Percentiles rank a stretch among this genome's conserved stretches.
These are phyloP conservation scores for Oxystoma pomonae DNA, from an alignment of 2,888 invertebrate genomes.

Conservation along the genomic window DNA sequence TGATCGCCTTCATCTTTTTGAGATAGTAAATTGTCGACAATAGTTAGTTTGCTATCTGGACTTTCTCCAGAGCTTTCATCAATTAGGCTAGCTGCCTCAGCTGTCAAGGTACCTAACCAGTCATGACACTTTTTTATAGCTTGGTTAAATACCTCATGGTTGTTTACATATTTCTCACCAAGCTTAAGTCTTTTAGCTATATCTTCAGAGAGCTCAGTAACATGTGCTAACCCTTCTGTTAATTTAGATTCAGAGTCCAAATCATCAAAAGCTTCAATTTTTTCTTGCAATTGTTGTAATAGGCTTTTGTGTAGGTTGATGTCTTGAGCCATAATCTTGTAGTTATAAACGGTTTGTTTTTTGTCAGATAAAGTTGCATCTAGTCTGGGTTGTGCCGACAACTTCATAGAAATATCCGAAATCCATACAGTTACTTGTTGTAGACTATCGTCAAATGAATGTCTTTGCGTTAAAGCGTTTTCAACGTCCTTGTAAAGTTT, in stretches of 20 bases:
- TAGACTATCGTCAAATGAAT: constrained; percentile 90
- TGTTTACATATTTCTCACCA: constrained; percentile 68
- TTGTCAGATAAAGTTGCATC: constrained; percentile 83
- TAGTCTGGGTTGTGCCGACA: constrained; percentile 66
- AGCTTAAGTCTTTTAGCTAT: constrained; percentile 62
- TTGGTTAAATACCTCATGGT: constrained; percentile 80
- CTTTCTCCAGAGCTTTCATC: constrained; percentile 77
- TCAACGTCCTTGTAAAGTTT: constrained; percentile 83
- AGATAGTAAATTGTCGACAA: constrained; percentile 70
- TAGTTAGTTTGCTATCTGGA: constrained; percentile 68
- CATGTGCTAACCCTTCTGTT: constrained; percentile 67
- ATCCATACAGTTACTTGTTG: constrained; percentile 87
- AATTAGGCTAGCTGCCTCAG: constrained; percentile 72
- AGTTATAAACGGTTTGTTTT: constrained; percentile 78
- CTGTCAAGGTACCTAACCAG: constrained; percentile 73
- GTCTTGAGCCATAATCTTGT: constrained; percentile 78
- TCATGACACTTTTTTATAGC: constrained; percentile 80
- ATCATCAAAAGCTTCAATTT: constrained; percentile 74
- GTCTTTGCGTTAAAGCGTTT: constrained; percentile 82
- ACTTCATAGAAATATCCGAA: constrained; percentile 69
- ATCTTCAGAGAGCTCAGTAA: constrained; percentile 63
- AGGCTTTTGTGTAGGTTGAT: constrained; percentile 82
- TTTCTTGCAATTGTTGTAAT: constrained; percentile 77
- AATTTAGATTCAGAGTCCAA: constrained; percentile 74
- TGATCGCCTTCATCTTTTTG: constrained; percentile 72